phyloP scores from a whole-genome alignment of 1,140 invertebrate genomes.

The Drosophila pandora region DNA sequence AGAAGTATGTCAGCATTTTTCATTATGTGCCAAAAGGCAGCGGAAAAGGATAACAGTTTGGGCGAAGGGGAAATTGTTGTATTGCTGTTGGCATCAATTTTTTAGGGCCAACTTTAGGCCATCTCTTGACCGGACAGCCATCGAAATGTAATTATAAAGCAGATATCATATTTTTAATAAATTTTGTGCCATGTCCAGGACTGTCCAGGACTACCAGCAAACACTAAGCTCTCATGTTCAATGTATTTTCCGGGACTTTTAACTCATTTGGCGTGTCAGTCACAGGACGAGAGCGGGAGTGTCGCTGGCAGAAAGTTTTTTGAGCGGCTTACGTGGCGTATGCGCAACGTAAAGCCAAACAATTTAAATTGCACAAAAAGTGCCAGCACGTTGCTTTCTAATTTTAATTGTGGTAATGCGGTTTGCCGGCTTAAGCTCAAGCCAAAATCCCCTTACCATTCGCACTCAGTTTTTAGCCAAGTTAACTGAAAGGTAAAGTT shows the following conservation, averaged over 20 bases:
- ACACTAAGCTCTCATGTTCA: constrained; percentile 2
- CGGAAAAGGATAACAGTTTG: constrained; percentile 9
- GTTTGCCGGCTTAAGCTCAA: constrained; percentile 47
- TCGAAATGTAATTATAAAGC: constrained; percentile 41
- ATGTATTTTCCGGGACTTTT: constrained; percentile 10
- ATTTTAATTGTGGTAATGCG: constrained; percentile 68
- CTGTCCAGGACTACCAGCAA: background rate
- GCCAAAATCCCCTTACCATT: constrained; percentile 5
- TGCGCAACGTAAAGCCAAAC: constrained; percentile 58
- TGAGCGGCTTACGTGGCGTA: constrained; percentile 57
- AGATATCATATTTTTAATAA: constrained; percentile 45
- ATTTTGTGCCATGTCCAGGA: constrained; percentile 17
- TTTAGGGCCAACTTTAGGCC: constrained; percentile 5
- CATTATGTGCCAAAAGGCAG: constrained; percentile 41
- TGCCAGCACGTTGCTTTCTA: constrained; percentile 53
- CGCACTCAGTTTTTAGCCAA: constrained; percentile 14
- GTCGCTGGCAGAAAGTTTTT: constrained; percentile 26
- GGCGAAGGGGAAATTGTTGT: constrained; percentile 36
- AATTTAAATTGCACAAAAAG: constrained; percentile 65
- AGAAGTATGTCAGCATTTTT: constrained; percentile 58
- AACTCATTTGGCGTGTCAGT: background rate
- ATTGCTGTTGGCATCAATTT: constrained; percentile 15
- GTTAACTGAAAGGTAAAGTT: constrained; percentile 9
- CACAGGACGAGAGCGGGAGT: constrained; percentile 7
- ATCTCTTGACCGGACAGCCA: constrained; percentile 39